Evolutionary conservation across 2,888 invertebrate species (phyloP), one percentile per base, ranked within the genome.

Genomic region (Volucella inflata): DNA sequence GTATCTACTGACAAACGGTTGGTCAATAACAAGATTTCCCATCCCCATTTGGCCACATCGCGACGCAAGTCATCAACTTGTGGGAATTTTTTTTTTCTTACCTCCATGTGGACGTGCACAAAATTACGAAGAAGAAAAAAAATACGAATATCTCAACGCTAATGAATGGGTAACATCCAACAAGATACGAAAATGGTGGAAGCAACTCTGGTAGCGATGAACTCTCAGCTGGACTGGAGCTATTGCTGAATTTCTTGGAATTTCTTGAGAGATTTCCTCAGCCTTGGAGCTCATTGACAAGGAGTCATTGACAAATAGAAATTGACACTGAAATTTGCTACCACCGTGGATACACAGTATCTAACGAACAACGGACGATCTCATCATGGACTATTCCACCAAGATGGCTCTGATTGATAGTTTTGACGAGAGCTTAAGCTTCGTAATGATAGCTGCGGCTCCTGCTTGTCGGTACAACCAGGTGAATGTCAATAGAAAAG

Each of bases 291-390:
- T n/a, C 17, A 16, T 12, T 44, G 44, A n/a, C 12, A 12, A 1
- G 14, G 36, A 11, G 48, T 30, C 65, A 51, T 36, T 53, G 76
- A 46, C 38, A 21, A 72, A 64, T 64, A 42, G 11, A 65, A 72
- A 65, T 55, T 78, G 71, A 78, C 72, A 71, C 44, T 78, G 78
- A 78, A 78, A 57, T 50, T 48, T 46, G 30, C 48, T 8, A 40
- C 3, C 10, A 17, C 30, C 40, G 14, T 36, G 8, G 8, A 21
- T 8, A 14, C 12, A 38, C 16, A 17, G 9, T 10, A 51, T n/a
- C 36, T 48, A 50, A 16, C 38, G 12, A 21, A 6, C 30, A 30
- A 30, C 30, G 4, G 30, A 30, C 4, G 6, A 30, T 2, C 30
- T 30, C 30, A 30, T 30, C 30, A 30, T 30, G 30, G 30, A 30